Evolutionary conservation across 2,888 invertebrate species (phyloP), one percentile per base, ranked within the genome.

Genomic region (Nemurella pictetii): DNA sequence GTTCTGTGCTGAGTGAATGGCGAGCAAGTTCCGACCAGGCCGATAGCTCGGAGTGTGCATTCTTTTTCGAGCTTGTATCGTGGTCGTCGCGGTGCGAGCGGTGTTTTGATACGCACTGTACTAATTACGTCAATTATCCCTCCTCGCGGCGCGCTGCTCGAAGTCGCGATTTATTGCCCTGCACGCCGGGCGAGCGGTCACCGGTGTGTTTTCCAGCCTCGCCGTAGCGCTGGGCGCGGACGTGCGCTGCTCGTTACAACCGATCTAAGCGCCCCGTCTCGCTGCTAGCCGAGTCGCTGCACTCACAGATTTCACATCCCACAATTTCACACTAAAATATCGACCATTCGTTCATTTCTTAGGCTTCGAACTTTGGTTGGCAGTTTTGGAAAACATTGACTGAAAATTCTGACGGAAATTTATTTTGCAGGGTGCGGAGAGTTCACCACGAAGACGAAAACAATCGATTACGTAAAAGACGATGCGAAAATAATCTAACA

Each of bases 31-130:
- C 80, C n/a, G n/a, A n/a, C n/a, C n/a, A n/a, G n/a, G n/a, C n/a
- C n/a, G n/a, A n/a, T n/a, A n/a, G n/a, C n/a, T 77, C 84, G 83
- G 84, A 78, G 85, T 80, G 74, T 74, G n/a, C 26, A 77, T 12
- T 78, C 9, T 78, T 78, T 78, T 78, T 29, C 78, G 28, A 7
- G 78, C 27, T 78, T 29, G 20, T 15, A 78, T 55, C 3, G 3
- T 2, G 3, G 5, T 55, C 15, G 20, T 2, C 3, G 55, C 12
- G 55, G 20, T 20, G 55, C 20, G 2, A 55, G 15, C 55, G 2
- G 55, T 72, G 80, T 77, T 78, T 27, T 82, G 75, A 75, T 20
- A 83, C 83, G 83, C 35, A 73, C 75, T 83, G 82, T 85, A 83
- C 78, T 72, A 82, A 83, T 77, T 78, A 29, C 83, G 25, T 32